These are phyloP conservation scores for Forbesichthys agassizii DNA, from an alignment of 2,113 vertebrate genomes.

Conservation along the genomic window DNA sequence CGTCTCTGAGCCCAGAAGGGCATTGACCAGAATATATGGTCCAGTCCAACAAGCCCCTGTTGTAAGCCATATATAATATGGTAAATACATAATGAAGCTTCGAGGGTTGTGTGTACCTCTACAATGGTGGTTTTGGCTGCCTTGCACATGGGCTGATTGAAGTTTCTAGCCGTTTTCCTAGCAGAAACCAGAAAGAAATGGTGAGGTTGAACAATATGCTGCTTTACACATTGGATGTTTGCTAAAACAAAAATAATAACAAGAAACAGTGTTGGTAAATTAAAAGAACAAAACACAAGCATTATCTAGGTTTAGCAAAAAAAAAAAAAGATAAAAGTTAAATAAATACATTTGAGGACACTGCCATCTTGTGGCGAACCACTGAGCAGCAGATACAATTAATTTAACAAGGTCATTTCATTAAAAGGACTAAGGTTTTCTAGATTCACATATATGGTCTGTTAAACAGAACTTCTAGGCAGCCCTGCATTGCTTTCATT, in stretches of 20 bases:
- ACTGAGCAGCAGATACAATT: conserved; percentile 24
- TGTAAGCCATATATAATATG: too few species aligned
- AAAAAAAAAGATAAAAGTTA: too few species aligned
- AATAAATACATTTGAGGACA: conserved; percentile 23
- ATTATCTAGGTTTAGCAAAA: not conserved
- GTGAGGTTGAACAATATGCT: not conserved
- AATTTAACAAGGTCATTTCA: too few species aligned
- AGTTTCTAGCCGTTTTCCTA: conserved; percentile 96
- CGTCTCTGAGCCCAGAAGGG: too few species aligned
- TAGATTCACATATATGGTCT: too few species aligned
- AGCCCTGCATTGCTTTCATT: too few species aligned
- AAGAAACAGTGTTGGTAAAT: not conserved
- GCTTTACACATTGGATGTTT: not conserved
- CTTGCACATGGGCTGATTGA: conserved; percentile 98
- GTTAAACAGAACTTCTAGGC: too few species aligned
- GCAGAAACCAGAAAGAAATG: not conserved
- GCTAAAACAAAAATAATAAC: not conserved
- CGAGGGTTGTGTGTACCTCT: conserved; percentile 78
- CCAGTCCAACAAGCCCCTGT: too few species aligned
- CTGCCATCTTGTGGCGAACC: conserved; percentile 68
- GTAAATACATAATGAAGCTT: too few species aligned
- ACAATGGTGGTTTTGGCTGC: conserved; percentile 91
- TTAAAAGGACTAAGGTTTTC: too few species aligned
- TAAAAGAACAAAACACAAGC: not conserved
- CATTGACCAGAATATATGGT: too few species aligned